These are phyloP conservation scores for Zaprionus lineosus DNA, from an alignment of 2,888 invertebrate genomes.

Conservation along the genomic window DNA sequence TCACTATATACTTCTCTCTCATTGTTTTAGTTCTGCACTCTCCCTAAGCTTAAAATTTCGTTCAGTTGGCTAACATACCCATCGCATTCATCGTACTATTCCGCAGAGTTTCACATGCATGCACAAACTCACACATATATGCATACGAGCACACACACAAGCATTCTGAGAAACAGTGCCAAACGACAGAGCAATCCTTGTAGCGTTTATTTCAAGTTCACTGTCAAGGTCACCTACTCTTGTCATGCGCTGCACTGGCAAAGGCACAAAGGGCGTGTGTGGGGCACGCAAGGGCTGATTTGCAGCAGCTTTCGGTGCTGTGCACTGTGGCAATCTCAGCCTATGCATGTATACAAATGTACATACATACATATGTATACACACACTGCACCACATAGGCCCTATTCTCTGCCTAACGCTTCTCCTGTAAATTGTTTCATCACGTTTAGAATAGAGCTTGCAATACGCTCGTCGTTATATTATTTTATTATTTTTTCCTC, in stretches of 20 bases:
- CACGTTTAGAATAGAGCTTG: slow-evolving; percentile 9
- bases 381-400: neutral
- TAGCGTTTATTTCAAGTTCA: slow-evolving; percentile 87
- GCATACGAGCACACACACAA: slow-evolving; percentile 24
- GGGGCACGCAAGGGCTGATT: slow-evolving; percentile 41
- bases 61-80: slow-evolving; percentile 22
- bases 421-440: slow-evolving; percentile 34
- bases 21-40: neutral
- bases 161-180: slow-evolving; percentile 28
- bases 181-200: slow-evolving; percentile 71
- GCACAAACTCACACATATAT: too few species aligned
- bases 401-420: neutral
- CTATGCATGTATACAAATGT: too few species aligned
- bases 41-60: slow-evolving; percentile 13
- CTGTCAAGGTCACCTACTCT: slow-evolving; percentile 90
- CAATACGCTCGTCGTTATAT: slow-evolving; percentile 9
- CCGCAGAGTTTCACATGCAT: slow-evolving; percentile 22
- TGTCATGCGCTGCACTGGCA: slow-evolving; percentile 84
- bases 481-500: slow-evolving; percentile 13
- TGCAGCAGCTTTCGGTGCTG: slow-evolving; percentile 28
- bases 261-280: neutral
- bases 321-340: neutral
- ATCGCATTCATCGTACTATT: slow-evolving; percentile 7
- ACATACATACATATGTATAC: too few species aligned
- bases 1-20: slow-evolving; percentile 4